Conservation (phyloP, 37 sponge, comb jelly and placozoan species). For the Aphrocallistes beatrix region DNA sequence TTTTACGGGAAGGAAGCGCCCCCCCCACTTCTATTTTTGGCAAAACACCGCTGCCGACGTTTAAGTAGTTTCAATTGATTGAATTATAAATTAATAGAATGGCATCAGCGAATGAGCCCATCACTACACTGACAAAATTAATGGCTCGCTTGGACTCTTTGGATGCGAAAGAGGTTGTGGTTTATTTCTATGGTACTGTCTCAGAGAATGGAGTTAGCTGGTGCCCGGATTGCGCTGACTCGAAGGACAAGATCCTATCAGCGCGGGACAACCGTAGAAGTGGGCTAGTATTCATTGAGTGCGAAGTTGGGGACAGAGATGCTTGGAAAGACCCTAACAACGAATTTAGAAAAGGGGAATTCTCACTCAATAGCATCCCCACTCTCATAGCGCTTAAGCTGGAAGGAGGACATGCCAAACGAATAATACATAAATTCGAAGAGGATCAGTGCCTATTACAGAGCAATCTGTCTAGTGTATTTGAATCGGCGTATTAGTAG, state of each 20-base stretch:
- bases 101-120: not conserved
- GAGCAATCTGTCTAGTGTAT: not conserved
- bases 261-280: not conserved
- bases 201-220: not conserved
- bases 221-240: not conserved
- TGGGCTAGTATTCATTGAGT: not conserved
- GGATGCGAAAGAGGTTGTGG: not conserved
- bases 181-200: not conserved
- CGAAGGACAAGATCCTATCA: not conserved
- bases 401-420: not conserved
- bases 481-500: no score
- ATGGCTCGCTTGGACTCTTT: not conserved
- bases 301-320: not conserved
- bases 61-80: no score
- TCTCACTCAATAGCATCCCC: conserved; percentile 7
- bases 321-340: not conserved
- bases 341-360: not conserved
- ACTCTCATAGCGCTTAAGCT: not conserved
- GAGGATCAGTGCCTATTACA: not conserved
- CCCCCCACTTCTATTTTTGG: no score
- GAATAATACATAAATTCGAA: not conserved
- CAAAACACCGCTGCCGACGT: no score
- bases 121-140: not conserved
- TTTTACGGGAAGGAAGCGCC: no score
- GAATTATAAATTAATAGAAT: not conserved